phyloP scores from a whole-genome alignment of 1,140 invertebrate species.

The Melanaphis sacchari region DNA sequence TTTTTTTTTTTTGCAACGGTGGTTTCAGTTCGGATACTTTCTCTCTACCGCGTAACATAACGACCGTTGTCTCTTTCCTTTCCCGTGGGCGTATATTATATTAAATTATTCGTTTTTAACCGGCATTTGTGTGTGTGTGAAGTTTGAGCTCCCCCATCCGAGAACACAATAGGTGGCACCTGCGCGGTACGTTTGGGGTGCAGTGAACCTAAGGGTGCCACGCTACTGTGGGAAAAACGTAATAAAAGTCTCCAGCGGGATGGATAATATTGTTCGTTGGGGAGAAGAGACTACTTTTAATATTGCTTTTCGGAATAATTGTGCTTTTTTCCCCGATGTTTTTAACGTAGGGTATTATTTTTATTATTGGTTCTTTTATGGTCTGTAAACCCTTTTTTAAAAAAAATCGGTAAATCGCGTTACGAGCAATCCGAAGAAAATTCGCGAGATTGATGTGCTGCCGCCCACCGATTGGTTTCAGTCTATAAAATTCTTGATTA shows the following conservation, averaged over 20 bases:
- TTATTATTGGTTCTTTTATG: background rate
- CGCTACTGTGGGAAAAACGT: slow-evolving; percentile 53
- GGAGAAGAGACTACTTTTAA: background rate
- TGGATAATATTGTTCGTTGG: slow-evolving; percentile 6
- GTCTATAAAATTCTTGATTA: slow-evolving; percentile 16
- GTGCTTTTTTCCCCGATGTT: background rate
- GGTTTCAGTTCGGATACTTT: background rate
- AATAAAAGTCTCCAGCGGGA: slow-evolving; percentile 8
- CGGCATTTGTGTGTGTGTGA: background rate
- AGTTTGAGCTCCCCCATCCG: slow-evolving; percentile 21
- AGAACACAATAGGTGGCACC: slow-evolving; percentile 38
- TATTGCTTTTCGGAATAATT: background rate
- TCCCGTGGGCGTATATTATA: slow-evolving; percentile 23
- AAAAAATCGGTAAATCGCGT: background rate
- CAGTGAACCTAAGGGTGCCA: slow-evolving; percentile 46
- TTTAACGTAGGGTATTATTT: background rate
- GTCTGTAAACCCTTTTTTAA: background rate
- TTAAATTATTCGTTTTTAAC: background rate
- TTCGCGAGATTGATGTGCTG: background rate
- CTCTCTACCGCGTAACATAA: background rate
- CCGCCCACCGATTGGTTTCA: slow-evolving; percentile 24
- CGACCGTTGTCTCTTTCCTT: background rate
- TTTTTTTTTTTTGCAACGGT: background rate
- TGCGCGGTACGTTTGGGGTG: slow-evolving; percentile 35
- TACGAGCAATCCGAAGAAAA: slow-evolving; percentile 12